These are phyloP conservation scores for Dasypogon diadema DNA, from an alignment of 2,888 invertebrate genomes.

Conservation along the genomic window DNA sequence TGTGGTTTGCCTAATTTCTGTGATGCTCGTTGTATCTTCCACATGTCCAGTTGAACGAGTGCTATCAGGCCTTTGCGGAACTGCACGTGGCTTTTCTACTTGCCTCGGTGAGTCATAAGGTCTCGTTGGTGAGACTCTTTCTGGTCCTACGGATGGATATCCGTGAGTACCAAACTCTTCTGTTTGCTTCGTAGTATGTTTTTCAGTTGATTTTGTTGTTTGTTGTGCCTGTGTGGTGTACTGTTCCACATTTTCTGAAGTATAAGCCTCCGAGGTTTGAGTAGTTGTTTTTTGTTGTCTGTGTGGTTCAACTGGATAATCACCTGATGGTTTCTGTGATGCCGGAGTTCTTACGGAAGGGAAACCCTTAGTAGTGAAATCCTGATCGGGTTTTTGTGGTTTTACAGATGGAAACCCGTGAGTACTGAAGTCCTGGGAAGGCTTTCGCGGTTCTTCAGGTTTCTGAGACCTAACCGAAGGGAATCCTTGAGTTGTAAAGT, in stretches of 20 bases:
- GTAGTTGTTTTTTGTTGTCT: background rate
- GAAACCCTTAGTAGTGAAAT: constrained; percentile 61
- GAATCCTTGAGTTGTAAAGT: constrained; percentile 63
- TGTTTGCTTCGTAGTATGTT: background rate
- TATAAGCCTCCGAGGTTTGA: background rate
- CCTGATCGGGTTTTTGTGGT: constrained; percentile 59
- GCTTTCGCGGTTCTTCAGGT: constrained; percentile 21
- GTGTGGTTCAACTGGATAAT: background rate
- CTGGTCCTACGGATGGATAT: constrained; percentile 34
- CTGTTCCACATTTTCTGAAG: constrained; percentile 6
- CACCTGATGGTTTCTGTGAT: constrained; percentile 16
- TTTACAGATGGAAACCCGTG: background rate
- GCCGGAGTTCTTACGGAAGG: constrained; percentile 59
- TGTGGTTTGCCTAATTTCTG: constrained; percentile 12
- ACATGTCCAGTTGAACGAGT: background rate
- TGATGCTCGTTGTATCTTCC: background rate
- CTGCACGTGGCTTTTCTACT: background rate
- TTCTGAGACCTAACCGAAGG: constrained; percentile 61
- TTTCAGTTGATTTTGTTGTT: background rate
- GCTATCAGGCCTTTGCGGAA: background rate
- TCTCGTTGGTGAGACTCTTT: background rate
- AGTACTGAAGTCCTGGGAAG: constrained; percentile 58
- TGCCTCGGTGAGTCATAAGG: background rate
- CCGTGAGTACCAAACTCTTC: constrained; percentile 42
- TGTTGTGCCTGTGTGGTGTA: background rate